Evolutionary conservation across 1,140 invertebrate species (phyloP).

Genomic region (Lordiphosa mommai): DNA sequence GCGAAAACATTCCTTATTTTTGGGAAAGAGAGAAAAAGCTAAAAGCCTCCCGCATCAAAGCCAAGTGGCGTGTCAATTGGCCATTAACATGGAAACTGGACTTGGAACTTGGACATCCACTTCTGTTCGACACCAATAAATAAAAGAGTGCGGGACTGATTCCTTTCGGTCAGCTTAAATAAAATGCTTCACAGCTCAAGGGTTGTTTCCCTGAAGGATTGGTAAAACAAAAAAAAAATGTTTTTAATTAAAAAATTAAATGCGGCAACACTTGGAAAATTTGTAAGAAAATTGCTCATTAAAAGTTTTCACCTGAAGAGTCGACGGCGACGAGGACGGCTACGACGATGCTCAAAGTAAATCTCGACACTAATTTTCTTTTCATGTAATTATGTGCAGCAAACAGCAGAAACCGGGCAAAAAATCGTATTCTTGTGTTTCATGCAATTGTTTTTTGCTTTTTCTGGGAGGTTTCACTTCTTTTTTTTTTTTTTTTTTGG

Average conservation of each 20-base stretch:
- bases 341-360: slow-evolving; percentile 49
- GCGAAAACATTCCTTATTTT: slow-evolving; percentile 30
- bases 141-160: slow-evolving; percentile 21
- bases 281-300: slow-evolving; percentile 76
- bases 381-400: slow-evolving; percentile 70
- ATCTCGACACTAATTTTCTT: slow-evolving; percentile 74
- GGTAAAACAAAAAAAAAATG: slow-evolving; percentile 9
- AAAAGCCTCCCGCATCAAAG: slow-evolving; percentile 48
- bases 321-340: slow-evolving; percentile 8
- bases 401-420: slow-evolving; percentile 29
- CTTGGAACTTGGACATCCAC: slow-evolving; percentile 5
- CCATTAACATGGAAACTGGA: slow-evolving; percentile 55
- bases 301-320: slow-evolving; percentile 75
- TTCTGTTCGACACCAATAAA: slow-evolving; percentile 43
- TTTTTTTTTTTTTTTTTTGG: neutral
- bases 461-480: no score
- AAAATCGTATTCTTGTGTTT: slow-evolving; percentile 18
- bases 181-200: no score
- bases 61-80: slow-evolving; percentile 76
- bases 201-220: neutral
- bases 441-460: slow-evolving; percentile 28
- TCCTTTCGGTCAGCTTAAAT: slow-evolving; percentile 11
- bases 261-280: slow-evolving; percentile 67
- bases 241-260: slow-evolving; percentile 76
- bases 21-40: slow-evolving; percentile 15